Conservation (phyloP, 2,888 invertebrate genomes). For the Drosophila paramelanica region DNA sequence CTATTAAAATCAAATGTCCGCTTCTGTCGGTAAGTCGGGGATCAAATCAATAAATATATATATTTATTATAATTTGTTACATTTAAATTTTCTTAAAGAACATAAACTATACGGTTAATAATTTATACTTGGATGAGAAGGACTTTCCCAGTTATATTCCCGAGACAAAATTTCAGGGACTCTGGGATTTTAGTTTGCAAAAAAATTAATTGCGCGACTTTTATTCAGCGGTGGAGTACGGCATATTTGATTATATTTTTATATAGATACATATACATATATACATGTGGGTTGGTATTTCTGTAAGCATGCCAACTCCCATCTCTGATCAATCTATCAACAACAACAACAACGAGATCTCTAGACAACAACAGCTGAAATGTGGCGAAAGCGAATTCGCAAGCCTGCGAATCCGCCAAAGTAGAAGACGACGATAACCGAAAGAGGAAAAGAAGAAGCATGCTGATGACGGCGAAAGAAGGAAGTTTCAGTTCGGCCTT, state of each 20-base stretch:
- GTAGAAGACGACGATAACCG: too few species aligned
- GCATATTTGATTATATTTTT: neutral
- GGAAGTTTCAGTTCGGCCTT: too few species aligned
- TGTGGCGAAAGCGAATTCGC: too few species aligned
- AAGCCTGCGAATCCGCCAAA: too few species aligned
- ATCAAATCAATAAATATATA: neutral
- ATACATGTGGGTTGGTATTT: too few species aligned
- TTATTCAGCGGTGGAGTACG: neutral
- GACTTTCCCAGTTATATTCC: constrained; percentile 1
- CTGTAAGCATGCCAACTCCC: too few species aligned
- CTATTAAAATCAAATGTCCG: neutral
- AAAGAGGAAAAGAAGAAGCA: too few species aligned
- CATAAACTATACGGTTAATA: neutral
- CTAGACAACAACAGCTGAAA: too few species aligned
- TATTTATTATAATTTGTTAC: neutral
- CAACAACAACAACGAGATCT: too few species aligned
- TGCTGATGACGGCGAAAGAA: too few species aligned
- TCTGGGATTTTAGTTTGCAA: constrained; percentile 1
- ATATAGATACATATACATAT: neutral
- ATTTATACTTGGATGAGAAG: neutral
- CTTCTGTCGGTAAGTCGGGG: neutral
- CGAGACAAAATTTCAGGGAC: neutral
- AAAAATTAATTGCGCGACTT: neutral
- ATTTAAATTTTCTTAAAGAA: neutral
- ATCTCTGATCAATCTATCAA: too few species aligned